These are phyloP conservation scores for Acropora yongei DNA, from an alignment of 64 coral and sea anemone species.

Conservation along the genomic window DNA sequence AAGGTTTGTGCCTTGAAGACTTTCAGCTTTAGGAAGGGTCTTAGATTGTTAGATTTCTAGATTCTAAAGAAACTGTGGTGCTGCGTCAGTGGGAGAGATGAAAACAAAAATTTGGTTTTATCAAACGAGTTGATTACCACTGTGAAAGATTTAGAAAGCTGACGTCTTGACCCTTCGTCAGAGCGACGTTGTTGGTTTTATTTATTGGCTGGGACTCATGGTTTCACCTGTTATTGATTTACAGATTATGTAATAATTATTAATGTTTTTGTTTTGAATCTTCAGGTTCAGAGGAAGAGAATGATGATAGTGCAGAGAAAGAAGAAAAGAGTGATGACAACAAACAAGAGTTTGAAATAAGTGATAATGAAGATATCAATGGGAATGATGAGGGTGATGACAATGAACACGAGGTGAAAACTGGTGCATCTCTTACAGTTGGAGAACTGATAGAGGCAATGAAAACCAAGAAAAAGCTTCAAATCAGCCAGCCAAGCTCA, in stretches of 20 bases:
- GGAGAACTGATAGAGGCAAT: conserved; percentile 71
- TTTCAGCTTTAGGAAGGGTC: not conserved
- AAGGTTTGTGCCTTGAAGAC: not conserved
- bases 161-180: no score
- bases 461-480: conserved; percentile 48
- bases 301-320: conserved; percentile 1
- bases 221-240: not conserved
- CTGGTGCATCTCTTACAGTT: conserved; percentile 34
- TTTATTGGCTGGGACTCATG: no score
- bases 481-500: conserved; percentile 30
- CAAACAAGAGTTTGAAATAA: conserved; percentile 14
- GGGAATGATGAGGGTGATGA: conserved; percentile 55
- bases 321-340: not conserved
- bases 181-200: no score
- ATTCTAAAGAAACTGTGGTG: no score
- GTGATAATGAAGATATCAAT: conserved; percentile 62
- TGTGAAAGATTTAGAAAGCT: no score
- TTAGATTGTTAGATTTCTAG: not conserved
- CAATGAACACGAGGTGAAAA: not conserved
- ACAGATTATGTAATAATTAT: not conserved
- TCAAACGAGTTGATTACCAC: no score
- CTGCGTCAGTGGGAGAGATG: no score
- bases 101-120: no score
- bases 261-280: conserved; percentile 13
- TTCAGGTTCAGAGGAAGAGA: conserved; percentile 45